Conservation (phyloP, 2,797 vertebrate genomes). For the Pyrocephalus nanus region DNA sequence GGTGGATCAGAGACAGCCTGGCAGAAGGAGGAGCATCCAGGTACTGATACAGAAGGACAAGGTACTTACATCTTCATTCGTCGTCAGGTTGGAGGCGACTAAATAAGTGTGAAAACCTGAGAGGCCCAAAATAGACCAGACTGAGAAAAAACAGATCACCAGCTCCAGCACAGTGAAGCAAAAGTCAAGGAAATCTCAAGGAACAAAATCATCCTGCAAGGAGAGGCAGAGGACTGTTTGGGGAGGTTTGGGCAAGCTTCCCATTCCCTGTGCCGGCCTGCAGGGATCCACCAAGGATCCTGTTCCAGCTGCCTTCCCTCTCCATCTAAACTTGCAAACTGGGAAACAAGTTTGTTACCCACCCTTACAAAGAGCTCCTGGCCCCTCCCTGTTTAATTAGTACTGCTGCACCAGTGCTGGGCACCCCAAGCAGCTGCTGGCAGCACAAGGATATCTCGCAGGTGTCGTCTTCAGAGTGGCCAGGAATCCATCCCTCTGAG, state of each 20-base stretch:
- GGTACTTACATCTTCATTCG: conserved; percentile 93
- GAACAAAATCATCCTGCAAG: background rate
- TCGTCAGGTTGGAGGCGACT: conserved; percentile 95
- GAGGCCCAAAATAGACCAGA: conserved; percentile 97
- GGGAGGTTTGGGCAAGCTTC: background rate
- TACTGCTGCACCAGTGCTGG: background rate
- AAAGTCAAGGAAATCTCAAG: conserved; percentile 80
- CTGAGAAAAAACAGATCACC: conserved; percentile 96
- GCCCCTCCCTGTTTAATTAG: background rate
- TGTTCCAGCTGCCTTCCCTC: background rate
- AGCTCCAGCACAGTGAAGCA: conserved; percentile 87
- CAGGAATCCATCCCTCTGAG: conserved; percentile 84
- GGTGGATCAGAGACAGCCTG: background rate
- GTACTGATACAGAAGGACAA: conserved; percentile 76
- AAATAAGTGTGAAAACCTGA: conserved; percentile 99
- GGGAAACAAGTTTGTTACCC: background rate
- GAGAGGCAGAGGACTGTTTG: background rate
- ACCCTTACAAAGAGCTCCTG: background rate
- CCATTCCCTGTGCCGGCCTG: fast-evolving
- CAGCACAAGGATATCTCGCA: conserved; percentile 94
- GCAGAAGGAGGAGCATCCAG: background rate
- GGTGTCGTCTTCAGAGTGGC: conserved; percentile 89
- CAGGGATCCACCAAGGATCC: background rate
- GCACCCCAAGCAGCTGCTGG: background rate
- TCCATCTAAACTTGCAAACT: background rate